phyloP scores from a whole-genome alignment of 2,113 vertebrate species.

The Cephalopterus ornatus region DNA sequence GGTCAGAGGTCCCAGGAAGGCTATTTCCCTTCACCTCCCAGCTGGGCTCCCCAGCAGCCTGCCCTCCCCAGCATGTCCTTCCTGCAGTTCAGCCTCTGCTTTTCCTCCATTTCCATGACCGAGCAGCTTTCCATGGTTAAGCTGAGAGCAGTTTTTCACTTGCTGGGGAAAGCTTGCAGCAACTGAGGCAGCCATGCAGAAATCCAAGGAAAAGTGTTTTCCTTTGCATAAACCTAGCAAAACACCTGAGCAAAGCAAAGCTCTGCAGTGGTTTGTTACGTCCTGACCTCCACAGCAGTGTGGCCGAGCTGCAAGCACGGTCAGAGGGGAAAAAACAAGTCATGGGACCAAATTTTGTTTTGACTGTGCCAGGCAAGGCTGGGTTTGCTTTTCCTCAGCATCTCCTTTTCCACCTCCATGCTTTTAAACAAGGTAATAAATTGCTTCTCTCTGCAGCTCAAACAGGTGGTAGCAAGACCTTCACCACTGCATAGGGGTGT shows the following conservation, averaged over 20 bases:
- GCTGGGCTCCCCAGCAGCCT: neutral
- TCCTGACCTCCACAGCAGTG: neutral
- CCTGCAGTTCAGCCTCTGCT: neutral
- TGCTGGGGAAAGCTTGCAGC: neutral
- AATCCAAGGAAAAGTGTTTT: neutral
- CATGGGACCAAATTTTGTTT: neutral
- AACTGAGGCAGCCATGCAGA: accelerated
- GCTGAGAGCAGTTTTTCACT: neutral
- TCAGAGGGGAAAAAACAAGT: neutral
- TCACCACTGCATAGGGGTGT: accelerated
- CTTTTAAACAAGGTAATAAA: neutral
- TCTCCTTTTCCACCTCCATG: accelerated
- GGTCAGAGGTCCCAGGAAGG: neutral
- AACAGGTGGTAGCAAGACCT: accelerated
- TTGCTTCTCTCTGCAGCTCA: neutral
- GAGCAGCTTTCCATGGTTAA: neutral
- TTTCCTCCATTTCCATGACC: neutral
- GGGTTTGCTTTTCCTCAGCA: neutral
- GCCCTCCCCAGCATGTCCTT: neutral
- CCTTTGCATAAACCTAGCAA: neutral
- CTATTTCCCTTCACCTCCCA: neutral
- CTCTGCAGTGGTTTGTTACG: neutral
- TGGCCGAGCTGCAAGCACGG: neutral
- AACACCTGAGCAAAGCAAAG: neutral
- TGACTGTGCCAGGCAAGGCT: neutral